Base-by-base conservation (phyloP, 2,797 vertebrate genomes). In the Kryptolebias ocellatus region DNA sequence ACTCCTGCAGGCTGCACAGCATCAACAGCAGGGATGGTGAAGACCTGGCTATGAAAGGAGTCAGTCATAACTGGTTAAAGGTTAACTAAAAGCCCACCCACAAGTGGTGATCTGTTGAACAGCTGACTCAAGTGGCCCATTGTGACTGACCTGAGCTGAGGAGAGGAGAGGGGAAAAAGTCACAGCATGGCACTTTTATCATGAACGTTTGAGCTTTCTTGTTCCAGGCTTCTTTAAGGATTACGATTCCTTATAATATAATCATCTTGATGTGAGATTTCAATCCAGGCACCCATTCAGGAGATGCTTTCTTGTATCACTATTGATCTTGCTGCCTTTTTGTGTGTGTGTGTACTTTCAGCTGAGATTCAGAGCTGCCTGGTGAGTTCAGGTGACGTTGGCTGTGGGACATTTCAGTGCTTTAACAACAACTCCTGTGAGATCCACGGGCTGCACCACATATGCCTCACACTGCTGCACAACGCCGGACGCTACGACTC, bases 361-460 rank as follows among this genome's bases (percentile, higher is more conserved):
- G 97, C 85, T 52, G 96, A 96, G 77, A 97, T 98, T 69, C 97
- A 99, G 90, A 95, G 96, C 81, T 99, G 97, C 81, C 88, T 99
- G 90, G 91, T 97, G 74, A 95, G 86, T 39, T 95, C 97, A 39
- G 97, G 96, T 3, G 96, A 98, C 39, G 97, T 98, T 68, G 97
- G 97, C 56, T 99, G 97, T 55, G 96, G 95, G 53, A 96, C 94
- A 65, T 98, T 99, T 76, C 95, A 98, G 72, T 98, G 97, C 85
- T 98, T 99, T 81, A 97, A 94, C 90, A 98, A 98, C 92, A 98
- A 95, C 92, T 97, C 97, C 20, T 99, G 97, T 42, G 95, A 98
- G 87, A 97, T 98, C 78, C 93, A 93, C 42, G 97, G 97, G 27
- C 93, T 98, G 67, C 94, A 97, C 66, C 95, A 96, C 83, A 98